Conservation (phyloP, 2,888 invertebrate genomes). For the Crossocerus cetratus region DNA sequence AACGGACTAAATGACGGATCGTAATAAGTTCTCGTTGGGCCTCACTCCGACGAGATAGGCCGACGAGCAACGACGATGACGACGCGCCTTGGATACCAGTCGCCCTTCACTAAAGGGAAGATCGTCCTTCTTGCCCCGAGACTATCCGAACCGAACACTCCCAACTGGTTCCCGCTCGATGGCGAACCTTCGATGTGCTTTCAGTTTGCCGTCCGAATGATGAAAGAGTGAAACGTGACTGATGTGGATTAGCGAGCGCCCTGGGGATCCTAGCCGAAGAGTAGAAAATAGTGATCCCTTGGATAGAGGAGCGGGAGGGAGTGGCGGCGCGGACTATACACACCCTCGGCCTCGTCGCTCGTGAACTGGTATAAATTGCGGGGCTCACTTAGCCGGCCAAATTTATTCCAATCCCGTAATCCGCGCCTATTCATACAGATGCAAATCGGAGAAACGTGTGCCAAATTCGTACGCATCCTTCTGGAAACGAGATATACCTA, state of each 20-base stretch:
- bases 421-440: constrained; percentile 67
- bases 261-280: no score
- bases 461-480: constrained; percentile 67
- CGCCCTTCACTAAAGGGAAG: not conserved
- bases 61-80: constrained; percentile 11
- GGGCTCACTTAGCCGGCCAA: constrained; percentile 63
- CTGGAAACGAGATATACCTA: constrained; percentile 58
- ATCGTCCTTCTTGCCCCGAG: no score
- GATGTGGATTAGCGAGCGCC: no score
- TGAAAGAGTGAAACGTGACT: no score
- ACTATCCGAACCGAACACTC: no score
- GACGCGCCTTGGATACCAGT: not conserved
- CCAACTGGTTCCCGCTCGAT: no score
- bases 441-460: constrained; percentile 67
- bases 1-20: constrained; percentile 68
- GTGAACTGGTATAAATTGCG: constrained; percentile 60
- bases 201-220: no score
- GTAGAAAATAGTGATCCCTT: constrained; percentile 27
- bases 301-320: no score
- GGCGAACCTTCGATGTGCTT: no score
- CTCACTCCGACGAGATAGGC: constrained; percentile 37
- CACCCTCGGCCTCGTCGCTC: constrained; percentile 27
- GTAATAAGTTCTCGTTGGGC: constrained; percentile 62
- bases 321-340: constrained; percentile 2
- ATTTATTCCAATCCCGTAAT: constrained; percentile 67